phyloP scores from a whole-genome alignment of 23 tunicate species.

The Clavelina lepadiformis region DNA sequence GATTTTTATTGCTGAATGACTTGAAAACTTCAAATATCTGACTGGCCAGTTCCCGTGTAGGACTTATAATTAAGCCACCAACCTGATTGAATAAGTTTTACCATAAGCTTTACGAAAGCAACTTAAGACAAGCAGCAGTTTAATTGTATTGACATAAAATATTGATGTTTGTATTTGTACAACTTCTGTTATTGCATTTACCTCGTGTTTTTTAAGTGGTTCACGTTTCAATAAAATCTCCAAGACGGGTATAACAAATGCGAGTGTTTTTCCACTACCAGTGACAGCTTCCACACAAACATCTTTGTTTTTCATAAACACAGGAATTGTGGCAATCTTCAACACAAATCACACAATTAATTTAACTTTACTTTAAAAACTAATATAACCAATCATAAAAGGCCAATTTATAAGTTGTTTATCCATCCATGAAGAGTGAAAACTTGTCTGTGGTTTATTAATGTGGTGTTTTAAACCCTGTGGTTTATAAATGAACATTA shows the following conservation, averaged over 20 bases:
- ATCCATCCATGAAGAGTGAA: not conserved
- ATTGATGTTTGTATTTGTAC: not conserved
- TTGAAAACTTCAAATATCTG: constrained; percentile 75
- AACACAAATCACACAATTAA: not conserved
- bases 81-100: constrained; percentile 10
- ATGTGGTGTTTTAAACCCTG: too few relatives aligned
- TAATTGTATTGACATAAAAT: not conserved
- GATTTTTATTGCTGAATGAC: constrained; percentile 26
- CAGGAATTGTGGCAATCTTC: constrained; percentile 85
- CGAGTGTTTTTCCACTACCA: constrained; percentile 98
- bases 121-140: not conserved
- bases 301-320: constrained; percentile 90
- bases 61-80: constrained; percentile 68
- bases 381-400: not conserved
- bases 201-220: constrained; percentile 58
- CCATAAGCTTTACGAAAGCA: not conserved
- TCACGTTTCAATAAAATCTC: constrained; percentile 37
- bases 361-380: not conserved
- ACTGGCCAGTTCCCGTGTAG: constrained; percentile 89
- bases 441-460: too few relatives aligned
- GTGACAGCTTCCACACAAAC: constrained; percentile 95
- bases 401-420: not conserved
- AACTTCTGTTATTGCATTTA: not conserved
- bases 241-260: constrained; percentile 81
- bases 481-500: too few relatives aligned